These are phyloP conservation scores for Paralichthys olivaceus DNA, from an alignment of 2,113 vertebrate genomes.

Conservation along the genomic window DNA sequence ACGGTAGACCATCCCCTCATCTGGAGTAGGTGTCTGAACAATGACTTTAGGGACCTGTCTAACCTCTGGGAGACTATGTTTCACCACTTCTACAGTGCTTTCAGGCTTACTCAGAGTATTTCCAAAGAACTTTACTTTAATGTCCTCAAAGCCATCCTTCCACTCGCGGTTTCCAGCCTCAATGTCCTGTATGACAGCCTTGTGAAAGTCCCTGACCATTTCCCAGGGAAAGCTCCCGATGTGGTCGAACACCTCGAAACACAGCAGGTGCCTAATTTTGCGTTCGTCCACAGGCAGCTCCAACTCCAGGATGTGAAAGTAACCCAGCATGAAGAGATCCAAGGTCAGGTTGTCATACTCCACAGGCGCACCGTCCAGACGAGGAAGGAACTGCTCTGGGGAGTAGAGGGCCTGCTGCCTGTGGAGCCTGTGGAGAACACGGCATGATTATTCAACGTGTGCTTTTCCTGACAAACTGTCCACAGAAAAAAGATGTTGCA, in stretches of 20 bases:
- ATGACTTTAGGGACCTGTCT: conserved; percentile 74
- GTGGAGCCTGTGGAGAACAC: conserved; percentile 71
- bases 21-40: conserved; percentile 67
- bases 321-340: conserved; percentile 97
- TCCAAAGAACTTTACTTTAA: conserved; percentile 90
- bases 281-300: conserved; percentile 91
- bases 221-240: conserved; percentile 91
- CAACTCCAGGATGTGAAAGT: conserved; percentile 95
- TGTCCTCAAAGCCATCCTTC: conserved; percentile 93
- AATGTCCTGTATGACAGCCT: conserved; percentile 90
- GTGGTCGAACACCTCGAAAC: conserved; percentile 97
- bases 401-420: conserved; percentile 85
- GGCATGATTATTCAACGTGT: background rate
- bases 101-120: conserved; percentile 40
- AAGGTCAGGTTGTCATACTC: conserved; percentile 89
- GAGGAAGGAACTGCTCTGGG: conserved; percentile 92
- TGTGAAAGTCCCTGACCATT: conserved; percentile 90
- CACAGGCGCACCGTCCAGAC: conserved; percentile 79
- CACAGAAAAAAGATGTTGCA: background rate
- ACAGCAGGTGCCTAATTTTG: conserved; percentile 91
- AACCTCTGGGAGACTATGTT: conserved; percentile 55
- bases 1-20: conserved; percentile 49
- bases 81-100: conserved; percentile 45
- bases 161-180: conserved; percentile 89
- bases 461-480: background rate